These are phyloP conservation scores for Nemotelus pantherinus DNA, from an alignment of 2,888 invertebrate genomes.

Conservation along the genomic window DNA sequence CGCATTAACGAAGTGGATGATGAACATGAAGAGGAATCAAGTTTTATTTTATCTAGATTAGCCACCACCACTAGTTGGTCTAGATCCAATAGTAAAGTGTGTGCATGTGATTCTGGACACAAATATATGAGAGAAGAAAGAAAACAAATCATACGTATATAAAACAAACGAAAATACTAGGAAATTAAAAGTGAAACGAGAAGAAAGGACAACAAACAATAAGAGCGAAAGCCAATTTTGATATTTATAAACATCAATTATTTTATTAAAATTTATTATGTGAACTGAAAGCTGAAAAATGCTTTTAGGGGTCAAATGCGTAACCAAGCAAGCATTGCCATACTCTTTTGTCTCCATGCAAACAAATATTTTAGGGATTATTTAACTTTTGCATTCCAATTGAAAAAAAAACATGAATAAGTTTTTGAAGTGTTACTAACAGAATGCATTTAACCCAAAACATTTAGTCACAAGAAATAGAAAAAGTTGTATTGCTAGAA, in stretches of 20 bases:
- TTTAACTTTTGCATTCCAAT: too few relatives aligned
- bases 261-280: neutral
- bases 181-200: conserved; percentile 52
- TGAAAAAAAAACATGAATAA: too few relatives aligned
- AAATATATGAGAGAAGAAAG: conserved; percentile 60
- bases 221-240: conserved; percentile 39
- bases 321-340: too few relatives aligned
- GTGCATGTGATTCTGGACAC: conserved; percentile 65
- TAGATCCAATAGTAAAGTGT: conserved; percentile 68
- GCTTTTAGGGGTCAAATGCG: too few relatives aligned
- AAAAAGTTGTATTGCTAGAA: too few relatives aligned
- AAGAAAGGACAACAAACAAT: conserved; percentile 44
- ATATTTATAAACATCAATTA: conserved; percentile 18
- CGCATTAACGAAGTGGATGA: conserved; percentile 52
- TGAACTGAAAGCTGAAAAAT: too few relatives aligned
- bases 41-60: conserved; percentile 66
- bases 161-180: conserved; percentile 53
- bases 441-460: too few relatives aligned
- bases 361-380: too few relatives aligned
- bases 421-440: too few relatives aligned
- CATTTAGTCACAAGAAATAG: too few relatives aligned
- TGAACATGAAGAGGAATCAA: conserved; percentile 63
- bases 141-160: conserved; percentile 55
- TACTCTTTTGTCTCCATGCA: too few relatives aligned
- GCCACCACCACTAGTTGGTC: conserved; percentile 67